phyloP scores from a whole-genome alignment of 2,888 invertebrate genomes.

The Latrodectus hesperus region DNA sequence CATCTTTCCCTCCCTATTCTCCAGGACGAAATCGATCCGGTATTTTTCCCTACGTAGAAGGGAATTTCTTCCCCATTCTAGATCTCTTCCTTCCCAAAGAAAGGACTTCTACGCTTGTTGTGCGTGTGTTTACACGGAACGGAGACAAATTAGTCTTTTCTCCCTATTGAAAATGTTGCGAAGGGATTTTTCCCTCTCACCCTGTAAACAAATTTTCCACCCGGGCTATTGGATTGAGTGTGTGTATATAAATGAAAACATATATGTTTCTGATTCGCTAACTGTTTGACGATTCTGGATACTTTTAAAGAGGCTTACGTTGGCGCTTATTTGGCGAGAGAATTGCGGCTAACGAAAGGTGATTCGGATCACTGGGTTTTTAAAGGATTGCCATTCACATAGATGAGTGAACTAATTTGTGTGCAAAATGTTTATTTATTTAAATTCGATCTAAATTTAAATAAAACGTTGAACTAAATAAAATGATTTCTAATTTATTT shows the following conservation, averaged over 20 bases:
- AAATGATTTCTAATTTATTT: no score
- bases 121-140: constrained; percentile 38
- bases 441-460: no score
- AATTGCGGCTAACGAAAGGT: background rate
- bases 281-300: constrained; percentile 28
- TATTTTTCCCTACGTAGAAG: constrained; percentile 29
- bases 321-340: constrained; percentile 16
- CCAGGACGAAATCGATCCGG: constrained; percentile 41
- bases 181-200: background rate
- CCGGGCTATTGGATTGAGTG: background rate
- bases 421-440: background rate
- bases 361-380: background rate
- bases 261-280: constrained; percentile 35
- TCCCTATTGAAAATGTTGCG: background rate
- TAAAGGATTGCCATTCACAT: background rate
- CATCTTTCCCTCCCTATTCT: background rate
- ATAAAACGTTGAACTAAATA: no score
- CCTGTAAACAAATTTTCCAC: constrained; percentile 26
- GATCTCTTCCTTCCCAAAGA: constrained; percentile 6
- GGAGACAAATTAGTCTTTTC: constrained; percentile 44
- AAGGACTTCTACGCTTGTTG: constrained; percentile 10
- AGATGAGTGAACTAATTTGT: background rate
- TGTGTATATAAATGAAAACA: constrained; percentile 32
- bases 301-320: background rate
- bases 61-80: constrained; percentile 16